phyloP scores from a whole-genome alignment of 2,888 invertebrate genomes.

The Drosophila melanosoma region DNA sequence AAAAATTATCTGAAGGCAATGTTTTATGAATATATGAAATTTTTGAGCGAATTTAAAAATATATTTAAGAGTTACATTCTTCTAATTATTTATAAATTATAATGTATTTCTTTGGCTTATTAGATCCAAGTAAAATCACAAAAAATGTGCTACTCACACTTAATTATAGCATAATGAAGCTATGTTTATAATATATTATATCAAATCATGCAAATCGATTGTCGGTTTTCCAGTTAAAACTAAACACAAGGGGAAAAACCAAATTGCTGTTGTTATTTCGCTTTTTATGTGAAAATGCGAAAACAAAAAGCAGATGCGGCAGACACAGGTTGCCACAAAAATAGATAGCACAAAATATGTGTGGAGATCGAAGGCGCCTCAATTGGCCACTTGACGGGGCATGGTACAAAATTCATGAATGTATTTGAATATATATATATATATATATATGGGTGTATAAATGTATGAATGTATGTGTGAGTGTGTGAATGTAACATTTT shows the following conservation, averaged over 20 bases:
- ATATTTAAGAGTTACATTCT: too few relatives aligned
- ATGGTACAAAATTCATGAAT: slow-evolving; percentile 24
- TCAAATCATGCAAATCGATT: slow-evolving; percentile 11
- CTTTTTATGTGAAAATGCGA: slow-evolving; percentile 40
- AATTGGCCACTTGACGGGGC: slow-evolving; percentile 60
- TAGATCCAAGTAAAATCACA: neutral
- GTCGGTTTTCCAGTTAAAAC: slow-evolving; percentile 10
- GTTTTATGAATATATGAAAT: neutral
- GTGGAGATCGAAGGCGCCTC: slow-evolving; percentile 49
- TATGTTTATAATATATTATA: neutral
- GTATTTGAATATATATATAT: neutral
- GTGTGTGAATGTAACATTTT: neutral
- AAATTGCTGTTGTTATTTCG: slow-evolving; percentile 35
- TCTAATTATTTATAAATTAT: neutral
- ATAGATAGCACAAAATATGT: slow-evolving; percentile 22
- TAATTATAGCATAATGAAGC: slow-evolving; percentile 6
- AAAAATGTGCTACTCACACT: neutral
- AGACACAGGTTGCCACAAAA: slow-evolving; percentile 31
- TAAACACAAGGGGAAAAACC: slow-evolving; percentile 1
- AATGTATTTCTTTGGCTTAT: neutral
- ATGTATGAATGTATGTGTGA: neutral
- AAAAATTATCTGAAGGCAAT: neutral
- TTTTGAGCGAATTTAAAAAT: too few relatives aligned
- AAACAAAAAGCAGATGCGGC: slow-evolving; percentile 43
- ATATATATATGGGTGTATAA: neutral